A percentile compares a stretch with the other conserved stretches of the same genome.
Evolutionary conservation across 1,140 invertebrate species (phyloP).

Genomic region (Thaumatotibia leucotreta): DNA sequence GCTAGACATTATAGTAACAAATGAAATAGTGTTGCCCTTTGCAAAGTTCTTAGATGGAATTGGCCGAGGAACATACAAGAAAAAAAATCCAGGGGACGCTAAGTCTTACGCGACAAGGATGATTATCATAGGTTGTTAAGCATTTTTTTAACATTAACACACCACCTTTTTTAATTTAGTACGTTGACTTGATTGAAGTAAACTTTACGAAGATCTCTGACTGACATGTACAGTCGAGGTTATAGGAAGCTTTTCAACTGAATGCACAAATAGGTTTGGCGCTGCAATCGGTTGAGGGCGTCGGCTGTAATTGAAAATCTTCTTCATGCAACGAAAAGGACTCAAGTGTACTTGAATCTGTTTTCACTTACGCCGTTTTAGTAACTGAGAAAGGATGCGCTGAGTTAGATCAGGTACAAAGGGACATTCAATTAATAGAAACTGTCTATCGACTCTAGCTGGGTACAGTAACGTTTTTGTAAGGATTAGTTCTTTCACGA

Average conservation of each 20-base stretch:
- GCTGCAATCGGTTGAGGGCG: background rate
- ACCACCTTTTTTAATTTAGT: no score
- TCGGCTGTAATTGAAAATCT: background rate
- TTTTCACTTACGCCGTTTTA: background rate
- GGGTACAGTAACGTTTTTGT: background rate
- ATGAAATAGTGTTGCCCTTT: no score
- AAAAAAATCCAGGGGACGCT: no score
- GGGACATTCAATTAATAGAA: background rate
- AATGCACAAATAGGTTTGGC: background rate
- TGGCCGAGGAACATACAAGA: no score
- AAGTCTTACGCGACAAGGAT: no score
- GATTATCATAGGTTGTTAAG: no score
- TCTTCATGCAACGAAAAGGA: background rate
- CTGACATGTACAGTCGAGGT: background rate
- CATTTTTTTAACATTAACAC: no score
- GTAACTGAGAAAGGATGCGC: background rate
- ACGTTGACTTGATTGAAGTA: no score
- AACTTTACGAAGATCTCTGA: background rate
- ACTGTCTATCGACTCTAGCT: background rate
- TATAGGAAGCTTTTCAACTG: background rate
- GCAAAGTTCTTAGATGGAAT: no score
- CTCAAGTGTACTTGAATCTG: background rate
- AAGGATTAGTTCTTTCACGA: background rate
- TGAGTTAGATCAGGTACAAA: background rate
- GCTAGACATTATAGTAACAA: no score